Percentiles rank a stretch among this genome's conserved stretches.
phyloP scores from a whole-genome alignment of 2,888 invertebrate genomes.

The Coleophora flavipennella region DNA sequence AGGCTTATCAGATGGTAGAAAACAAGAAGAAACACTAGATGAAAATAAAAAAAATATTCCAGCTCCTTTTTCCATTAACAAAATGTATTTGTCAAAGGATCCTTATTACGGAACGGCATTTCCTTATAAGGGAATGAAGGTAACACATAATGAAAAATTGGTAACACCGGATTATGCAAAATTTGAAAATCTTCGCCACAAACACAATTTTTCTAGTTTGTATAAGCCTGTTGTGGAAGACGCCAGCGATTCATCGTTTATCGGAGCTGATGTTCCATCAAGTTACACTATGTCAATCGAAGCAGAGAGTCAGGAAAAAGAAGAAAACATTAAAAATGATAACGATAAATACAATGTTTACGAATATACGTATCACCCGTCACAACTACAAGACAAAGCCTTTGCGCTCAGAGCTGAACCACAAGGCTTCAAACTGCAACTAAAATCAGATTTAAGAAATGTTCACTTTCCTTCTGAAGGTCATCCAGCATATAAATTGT shows the following conservation, averaged over 20 bases:
- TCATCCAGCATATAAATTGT: constrained; percentile 18
- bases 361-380: constrained; percentile 1
- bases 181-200: constrained; percentile 20
- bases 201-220: constrained; percentile 20
- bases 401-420: background rate
- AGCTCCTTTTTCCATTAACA: background rate
- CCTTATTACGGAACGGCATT: constrained; percentile 8
- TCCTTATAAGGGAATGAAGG: constrained; percentile 14
- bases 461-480: background rate
- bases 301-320: background rate
- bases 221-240: constrained; percentile 14
- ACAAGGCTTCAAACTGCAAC: background rate
- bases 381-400: constrained; percentile 1
- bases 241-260: background rate
- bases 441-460: background rate
- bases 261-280: background rate
- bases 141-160: constrained; percentile 14
- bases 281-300: background rate
- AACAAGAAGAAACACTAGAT: background rate
- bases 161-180: constrained; percentile 20
- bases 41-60: background rate
- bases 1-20: background rate
- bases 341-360: background rate
- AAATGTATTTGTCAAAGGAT: background rate
- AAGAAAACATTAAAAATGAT: background rate